Conservation (phyloP, 2,888 invertebrate genomes). For the Kuschelorhynchus macadamiae region DNA sequence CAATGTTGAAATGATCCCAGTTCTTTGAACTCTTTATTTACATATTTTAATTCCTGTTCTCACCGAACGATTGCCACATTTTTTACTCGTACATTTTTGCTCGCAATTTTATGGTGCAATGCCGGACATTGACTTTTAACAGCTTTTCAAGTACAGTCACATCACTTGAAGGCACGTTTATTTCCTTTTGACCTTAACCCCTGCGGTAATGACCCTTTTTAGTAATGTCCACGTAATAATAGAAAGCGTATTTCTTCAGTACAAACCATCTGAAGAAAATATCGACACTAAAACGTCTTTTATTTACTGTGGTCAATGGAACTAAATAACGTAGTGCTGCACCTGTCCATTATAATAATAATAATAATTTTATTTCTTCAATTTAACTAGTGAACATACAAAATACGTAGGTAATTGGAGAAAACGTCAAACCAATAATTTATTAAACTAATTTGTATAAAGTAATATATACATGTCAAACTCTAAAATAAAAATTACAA, state of each 20-base stretch:
- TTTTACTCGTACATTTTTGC: slow-evolving; percentile 25
- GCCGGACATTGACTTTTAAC: slow-evolving; percentile 35
- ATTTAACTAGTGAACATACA: too few species aligned
- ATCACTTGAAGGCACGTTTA: slow-evolving; percentile 6
- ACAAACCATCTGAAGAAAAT: neutral
- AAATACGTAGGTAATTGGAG: too few species aligned
- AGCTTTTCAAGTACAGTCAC: slow-evolving; percentile 27
- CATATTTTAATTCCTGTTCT: slow-evolving; percentile 45
- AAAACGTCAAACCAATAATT: too few species aligned
- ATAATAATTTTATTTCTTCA: too few species aligned
- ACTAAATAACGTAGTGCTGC: too few species aligned
- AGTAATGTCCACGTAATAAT: neutral
- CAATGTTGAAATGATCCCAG: slow-evolving; percentile 37
- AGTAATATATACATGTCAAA: too few species aligned
- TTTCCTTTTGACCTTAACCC: neutral
- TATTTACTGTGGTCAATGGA: too few species aligned
- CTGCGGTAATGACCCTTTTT: neutral
- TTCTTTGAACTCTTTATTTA: slow-evolving; percentile 45
- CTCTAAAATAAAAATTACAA: too few species aligned
- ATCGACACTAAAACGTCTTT: neutral
- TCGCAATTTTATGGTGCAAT: slow-evolving; percentile 38
- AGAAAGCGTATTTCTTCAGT: slow-evolving; percentile 1
- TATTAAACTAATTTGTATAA: too few species aligned
- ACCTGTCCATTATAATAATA: too few species aligned
- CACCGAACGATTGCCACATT: slow-evolving; percentile 44